phyloP scores from a whole-genome alignment of 2,113 vertebrate species.

The Odobenus rosmarus region DNA sequence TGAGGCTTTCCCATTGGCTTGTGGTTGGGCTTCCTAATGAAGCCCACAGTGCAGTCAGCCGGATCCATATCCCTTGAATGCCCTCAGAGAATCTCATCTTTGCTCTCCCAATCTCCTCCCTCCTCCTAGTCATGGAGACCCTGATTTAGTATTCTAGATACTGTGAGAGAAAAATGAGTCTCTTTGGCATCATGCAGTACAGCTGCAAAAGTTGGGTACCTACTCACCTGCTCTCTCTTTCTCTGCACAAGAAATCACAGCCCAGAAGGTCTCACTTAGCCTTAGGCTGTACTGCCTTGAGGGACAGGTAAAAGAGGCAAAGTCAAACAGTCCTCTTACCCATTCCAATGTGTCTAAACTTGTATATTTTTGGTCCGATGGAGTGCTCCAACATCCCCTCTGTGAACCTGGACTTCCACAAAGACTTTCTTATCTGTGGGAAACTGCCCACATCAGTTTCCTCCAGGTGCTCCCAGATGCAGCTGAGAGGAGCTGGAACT shows the following conservation, averaged over 20 bases:
- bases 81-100: not conserved
- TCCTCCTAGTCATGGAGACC: not conserved
- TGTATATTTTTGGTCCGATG: not conserved
- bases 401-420: not conserved
- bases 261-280: not conserved
- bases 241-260: not conserved
- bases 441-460: not conserved
- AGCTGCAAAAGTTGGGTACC: not conserved
- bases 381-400: not conserved
- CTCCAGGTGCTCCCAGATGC: not conserved
- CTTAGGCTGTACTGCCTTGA: not conserved
- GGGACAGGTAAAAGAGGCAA: not conserved
- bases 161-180: not conserved
- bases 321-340: not conserved
- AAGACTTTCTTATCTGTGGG: not conserved
- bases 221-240: not conserved
- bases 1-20: not conserved
- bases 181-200: not conserved
- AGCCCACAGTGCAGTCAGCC: not conserved
- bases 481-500: not conserved
- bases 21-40: not conserved
- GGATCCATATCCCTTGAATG: not conserved
- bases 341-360: not conserved
- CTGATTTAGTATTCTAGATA: not conserved
- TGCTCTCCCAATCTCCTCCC: not conserved